phyloP scores from a whole-genome alignment of 2,888 invertebrate genomes.

The Drosophila mayaguana region DNA sequence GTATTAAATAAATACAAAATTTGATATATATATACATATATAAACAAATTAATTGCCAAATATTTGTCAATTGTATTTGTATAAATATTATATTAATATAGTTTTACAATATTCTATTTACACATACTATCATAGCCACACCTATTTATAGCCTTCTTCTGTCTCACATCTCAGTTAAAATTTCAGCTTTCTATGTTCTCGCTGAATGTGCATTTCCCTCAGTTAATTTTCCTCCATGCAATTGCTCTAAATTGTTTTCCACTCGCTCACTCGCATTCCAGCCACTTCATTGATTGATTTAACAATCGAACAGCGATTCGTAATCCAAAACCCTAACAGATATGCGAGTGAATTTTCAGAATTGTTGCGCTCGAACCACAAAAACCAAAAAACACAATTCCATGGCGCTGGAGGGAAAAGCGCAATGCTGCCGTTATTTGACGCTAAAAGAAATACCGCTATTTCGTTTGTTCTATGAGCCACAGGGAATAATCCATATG shows the following conservation, averaged over 20 bases:
- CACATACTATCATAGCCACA: too few species aligned
- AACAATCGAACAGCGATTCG: constrained; percentile 28
- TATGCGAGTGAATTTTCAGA: constrained; percentile 14
- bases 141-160: not conserved
- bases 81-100: not conserved
- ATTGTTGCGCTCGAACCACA: not conserved
- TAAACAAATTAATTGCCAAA: too few species aligned
- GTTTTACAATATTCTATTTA: not conserved
- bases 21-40: not conserved
- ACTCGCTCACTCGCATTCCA: not conserved
- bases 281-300: constrained; percentile 25
- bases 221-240: not conserved
- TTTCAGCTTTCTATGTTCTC: not conserved
- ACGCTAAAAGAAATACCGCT: not conserved
- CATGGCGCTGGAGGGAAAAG: not conserved
- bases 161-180: not conserved
- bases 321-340: constrained; percentile 36
- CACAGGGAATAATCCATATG: not conserved
- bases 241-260: not conserved
- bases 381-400: constrained; percentile 18
- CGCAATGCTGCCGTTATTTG: not conserved
- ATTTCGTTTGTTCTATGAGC: not conserved
- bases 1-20: not conserved
- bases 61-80: not conserved
- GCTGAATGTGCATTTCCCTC: not conserved